These are phyloP conservation scores for Triplophysa yarkandensis DNA, from an alignment of 2,797 vertebrate genomes.

Conservation along the genomic window DNA sequence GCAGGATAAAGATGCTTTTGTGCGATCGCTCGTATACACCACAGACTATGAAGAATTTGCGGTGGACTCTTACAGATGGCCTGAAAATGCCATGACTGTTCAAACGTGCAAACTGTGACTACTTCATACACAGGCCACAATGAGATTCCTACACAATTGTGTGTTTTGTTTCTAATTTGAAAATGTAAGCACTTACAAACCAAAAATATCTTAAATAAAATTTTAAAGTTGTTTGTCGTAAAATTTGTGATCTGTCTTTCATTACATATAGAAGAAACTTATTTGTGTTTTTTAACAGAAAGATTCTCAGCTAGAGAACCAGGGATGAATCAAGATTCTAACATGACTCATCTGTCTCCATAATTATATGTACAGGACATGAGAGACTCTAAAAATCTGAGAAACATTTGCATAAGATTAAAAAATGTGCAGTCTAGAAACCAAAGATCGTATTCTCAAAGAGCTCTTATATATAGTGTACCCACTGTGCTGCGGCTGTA, in stretches of 20 bases:
- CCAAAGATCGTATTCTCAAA: neutral
- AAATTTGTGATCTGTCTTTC: neutral
- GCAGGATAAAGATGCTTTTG: constrained; percentile 82
- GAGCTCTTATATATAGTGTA: neutral
- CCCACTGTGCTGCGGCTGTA: neutral
- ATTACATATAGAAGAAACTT: neutral
- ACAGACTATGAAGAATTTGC: constrained; percentile 86
- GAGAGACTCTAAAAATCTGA: too few relatives aligned
- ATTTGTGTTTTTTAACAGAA: neutral
- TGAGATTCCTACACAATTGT: constrained; percentile 13
- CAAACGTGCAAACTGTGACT: constrained; percentile 83
- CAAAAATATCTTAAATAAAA: constrained; percentile 16
- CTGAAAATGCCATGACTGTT: constrained; percentile 80
- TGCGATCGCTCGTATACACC: constrained; percentile 83
- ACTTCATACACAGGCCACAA: constrained; percentile 3
- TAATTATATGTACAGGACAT: too few relatives aligned
- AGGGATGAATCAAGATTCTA: too few relatives aligned
- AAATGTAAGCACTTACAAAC: constrained; percentile 4
- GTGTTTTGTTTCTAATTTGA: constrained; percentile 2
- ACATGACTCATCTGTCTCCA: neutral
- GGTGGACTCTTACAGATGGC: constrained; percentile 88
- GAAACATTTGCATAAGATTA: too few relatives aligned
- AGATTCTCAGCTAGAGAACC: too few relatives aligned
- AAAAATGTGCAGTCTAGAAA: too few relatives aligned
- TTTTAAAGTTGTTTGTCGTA: neutral